These are phyloP conservation scores for Mormyrus lacerda DNA, from an alignment of 2,113 vertebrate genomes.

Conservation along the genomic window DNA sequence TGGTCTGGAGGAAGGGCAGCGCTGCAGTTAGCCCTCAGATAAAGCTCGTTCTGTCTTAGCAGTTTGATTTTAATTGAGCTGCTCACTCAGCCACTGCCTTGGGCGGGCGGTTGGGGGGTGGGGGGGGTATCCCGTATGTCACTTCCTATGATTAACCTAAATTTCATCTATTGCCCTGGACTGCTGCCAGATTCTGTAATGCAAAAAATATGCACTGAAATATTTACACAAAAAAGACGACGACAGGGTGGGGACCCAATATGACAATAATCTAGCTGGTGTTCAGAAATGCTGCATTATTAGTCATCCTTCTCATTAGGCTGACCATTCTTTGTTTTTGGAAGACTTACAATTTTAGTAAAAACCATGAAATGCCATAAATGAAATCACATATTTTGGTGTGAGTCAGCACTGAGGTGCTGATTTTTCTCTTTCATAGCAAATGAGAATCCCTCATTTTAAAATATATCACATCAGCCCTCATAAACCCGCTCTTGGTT, in stretches of 20 bases:
- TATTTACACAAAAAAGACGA: conserved; percentile 31
- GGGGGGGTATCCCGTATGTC: conserved; percentile 57
- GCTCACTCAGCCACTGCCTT: conserved; percentile 58
- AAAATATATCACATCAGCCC: conserved; percentile 42
- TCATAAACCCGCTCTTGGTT: conserved; percentile 58
- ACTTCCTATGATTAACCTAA: conserved; percentile 65
- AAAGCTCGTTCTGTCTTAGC: conserved; percentile 50
- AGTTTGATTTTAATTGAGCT: conserved; percentile 66
- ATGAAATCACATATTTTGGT: background rate
- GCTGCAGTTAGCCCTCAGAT: conserved; percentile 32
- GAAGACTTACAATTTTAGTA: background rate
- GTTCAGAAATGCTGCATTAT: conserved; percentile 27
- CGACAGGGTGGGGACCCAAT: conserved; percentile 21
- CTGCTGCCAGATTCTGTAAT: conserved; percentile 52
- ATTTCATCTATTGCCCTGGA: conserved; percentile 53
- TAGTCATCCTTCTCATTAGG: background rate
- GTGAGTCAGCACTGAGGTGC: background rate
- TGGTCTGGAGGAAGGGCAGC: conserved; percentile 41
- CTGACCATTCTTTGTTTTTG: background rate
- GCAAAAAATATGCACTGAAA: conserved; percentile 49
- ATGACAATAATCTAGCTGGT: conserved; percentile 38
- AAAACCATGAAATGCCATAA: background rate
- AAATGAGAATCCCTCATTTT: background rate
- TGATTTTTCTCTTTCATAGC: background rate
- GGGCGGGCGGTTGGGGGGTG: conserved; percentile 17